Evolutionary conservation across 2,113 vertebrate species (phyloP), one percentile per base, ranked within the genome.

Genomic region (Callocephalon fimbriatum): DNA sequence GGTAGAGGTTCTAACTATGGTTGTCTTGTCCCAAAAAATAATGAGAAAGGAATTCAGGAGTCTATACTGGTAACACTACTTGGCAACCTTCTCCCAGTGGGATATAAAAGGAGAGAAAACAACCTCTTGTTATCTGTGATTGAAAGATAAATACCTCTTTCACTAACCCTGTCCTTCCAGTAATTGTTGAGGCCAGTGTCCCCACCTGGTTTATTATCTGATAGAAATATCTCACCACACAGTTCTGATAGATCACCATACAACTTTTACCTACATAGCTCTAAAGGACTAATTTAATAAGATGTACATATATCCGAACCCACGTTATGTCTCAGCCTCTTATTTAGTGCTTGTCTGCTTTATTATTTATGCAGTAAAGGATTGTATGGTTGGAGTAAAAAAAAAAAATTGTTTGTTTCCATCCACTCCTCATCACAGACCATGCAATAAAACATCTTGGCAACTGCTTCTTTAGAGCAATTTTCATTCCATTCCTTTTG

Each of bases 401-500:
- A 31, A 19, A 58, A 35, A 53, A 35, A 58, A 75, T 68, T 74
- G 40, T 75, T 90, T 90, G 37, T 86, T 92, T 88, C 67, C 45
- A 59, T 86, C 32, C 42, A 45, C 11, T 73, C 66, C 70, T 85
- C 6, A 3, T 86, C 54, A 83, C 53, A 82, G 53, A 79, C 15
- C 0, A 2, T 79, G 63, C 72, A 88, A 90, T 81, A 86, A 92
- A 93, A 48, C 38, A 53, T 93, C 75, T 90, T 86, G 67, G 91
- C 75, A 96, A 74, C 32, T 61, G 65, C 40, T 93, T 83, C 85
- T 76, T 93, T 54, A 84, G 1, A 9, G 42, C 63, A 59, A 53
- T 95, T 95, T 93, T 90, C 59, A 71, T 94, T 92, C 50, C 65
- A 32, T 91, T 83, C 38, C 63, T 90, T n/a, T 90, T 94, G 50